Conservation (phyloP, 2,797 vertebrate species). For the Typhlichthys subterraneus region DNA sequence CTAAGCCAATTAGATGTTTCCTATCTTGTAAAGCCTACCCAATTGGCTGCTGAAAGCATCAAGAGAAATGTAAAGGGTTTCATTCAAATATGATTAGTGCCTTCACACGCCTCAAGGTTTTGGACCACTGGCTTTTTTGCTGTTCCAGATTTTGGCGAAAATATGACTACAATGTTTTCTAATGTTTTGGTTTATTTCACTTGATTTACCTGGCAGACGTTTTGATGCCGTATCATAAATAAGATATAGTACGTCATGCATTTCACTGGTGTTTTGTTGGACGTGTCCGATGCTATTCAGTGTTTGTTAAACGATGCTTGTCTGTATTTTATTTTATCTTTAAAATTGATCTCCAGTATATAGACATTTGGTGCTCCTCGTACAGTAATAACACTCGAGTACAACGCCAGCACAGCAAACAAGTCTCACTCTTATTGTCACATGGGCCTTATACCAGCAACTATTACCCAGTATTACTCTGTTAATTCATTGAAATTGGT, state of each 20-base stretch:
- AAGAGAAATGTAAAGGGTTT: not conserved
- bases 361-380: constrained; percentile 18
- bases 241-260: not conserved
- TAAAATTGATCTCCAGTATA: constrained; percentile 3
- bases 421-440: not conserved
- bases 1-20: too few relatives aligned
- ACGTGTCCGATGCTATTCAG: too few relatives aligned
- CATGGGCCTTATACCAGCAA: constrained; percentile 55
- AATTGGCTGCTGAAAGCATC: constrained; percentile 7
- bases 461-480: not conserved
- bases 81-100: constrained; percentile 47
- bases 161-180: not conserved
- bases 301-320: not conserved
- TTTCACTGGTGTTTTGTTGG: too few relatives aligned
- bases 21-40: not conserved
- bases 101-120: constrained; percentile 42
- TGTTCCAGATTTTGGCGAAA: constrained; percentile 9
- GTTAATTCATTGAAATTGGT: not conserved
- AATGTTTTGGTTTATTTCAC: constrained; percentile 3
- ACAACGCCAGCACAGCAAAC: constrained; percentile 34
- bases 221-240: not conserved
- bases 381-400: constrained; percentile 8
- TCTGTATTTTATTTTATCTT: constrained; percentile 29
- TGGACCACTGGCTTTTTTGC: constrained; percentile 6
- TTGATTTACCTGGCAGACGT: not conserved